phyloP scores from a whole-genome alignment of 2,113 vertebrate genomes.

The Otus sunia region DNA sequence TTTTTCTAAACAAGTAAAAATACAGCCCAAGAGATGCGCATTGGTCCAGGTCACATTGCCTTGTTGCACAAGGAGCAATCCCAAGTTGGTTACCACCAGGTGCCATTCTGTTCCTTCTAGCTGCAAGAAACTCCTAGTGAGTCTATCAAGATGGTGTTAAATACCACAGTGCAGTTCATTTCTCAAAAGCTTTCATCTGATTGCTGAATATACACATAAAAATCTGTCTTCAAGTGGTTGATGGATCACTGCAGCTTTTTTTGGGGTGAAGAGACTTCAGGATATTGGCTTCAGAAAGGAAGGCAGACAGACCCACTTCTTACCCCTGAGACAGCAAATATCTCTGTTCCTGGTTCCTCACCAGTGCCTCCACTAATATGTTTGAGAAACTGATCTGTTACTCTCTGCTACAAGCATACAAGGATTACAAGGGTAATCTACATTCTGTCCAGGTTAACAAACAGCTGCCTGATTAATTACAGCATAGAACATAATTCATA shows the following conservation, averaged over 20 bases:
- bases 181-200: background rate
- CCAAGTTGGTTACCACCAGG: background rate
- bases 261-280: background rate
- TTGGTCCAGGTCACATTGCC: background rate
- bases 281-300: background rate
- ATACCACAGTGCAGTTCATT: background rate
- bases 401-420: background rate
- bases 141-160: background rate
- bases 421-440: background rate
- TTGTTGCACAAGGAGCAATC: background rate
- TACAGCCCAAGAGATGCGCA: background rate
- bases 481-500: background rate
- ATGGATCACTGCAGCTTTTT: background rate
- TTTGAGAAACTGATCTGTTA: background rate
- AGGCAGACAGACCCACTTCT: background rate
- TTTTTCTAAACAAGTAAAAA: background rate
- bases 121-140: background rate
- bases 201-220: background rate
- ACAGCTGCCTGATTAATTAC: conserved; percentile 7
- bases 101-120: background rate
- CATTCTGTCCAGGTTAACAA: background rate
- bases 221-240: background rate
- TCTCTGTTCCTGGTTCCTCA: background rate
- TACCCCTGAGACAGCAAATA: background rate
- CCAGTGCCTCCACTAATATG: background rate